Conservation (phyloP, 2,888 invertebrate genomes). For the Trissoscelio sp. region DNA sequence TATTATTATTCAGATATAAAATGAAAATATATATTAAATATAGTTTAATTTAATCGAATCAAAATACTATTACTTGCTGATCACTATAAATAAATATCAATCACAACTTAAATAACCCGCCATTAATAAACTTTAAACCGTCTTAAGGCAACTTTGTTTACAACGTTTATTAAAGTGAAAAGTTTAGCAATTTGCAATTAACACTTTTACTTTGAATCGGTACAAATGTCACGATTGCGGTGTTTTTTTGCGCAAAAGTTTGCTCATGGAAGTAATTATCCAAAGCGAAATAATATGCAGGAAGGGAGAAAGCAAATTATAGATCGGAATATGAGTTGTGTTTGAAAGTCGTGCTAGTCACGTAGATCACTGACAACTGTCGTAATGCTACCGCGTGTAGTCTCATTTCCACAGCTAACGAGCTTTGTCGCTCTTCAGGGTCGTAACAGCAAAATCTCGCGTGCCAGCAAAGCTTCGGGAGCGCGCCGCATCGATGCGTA, state of each 20-base stretch:
- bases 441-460: slow-evolving; percentile 64
- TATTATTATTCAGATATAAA: too few relatives aligned
- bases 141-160: neutral
- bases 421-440: slow-evolving; percentile 68
- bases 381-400: slow-evolving; percentile 62
- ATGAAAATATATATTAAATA: too few relatives aligned
- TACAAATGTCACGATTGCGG: slow-evolving; percentile 16
- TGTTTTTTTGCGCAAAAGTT: neutral
- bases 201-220: slow-evolving; percentile 2
- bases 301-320: slow-evolving; percentile 29
- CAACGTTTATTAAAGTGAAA: neutral
- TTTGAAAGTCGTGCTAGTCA: slow-evolving; percentile 54
- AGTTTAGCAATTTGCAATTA: slow-evolving; percentile 13
- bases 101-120: too few relatives aligned
- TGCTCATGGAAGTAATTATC: slow-evolving; percentile 17
- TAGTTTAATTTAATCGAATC: too few relatives aligned
- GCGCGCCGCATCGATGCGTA: slow-evolving; percentile 66
- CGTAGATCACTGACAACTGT: slow-evolving; percentile 65
- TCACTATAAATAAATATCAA: too few relatives aligned
- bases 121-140: neutral
- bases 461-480: slow-evolving; percentile 68
- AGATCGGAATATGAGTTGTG: slow-evolving; percentile 46
- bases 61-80: too few relatives aligned
- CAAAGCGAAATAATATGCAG: slow-evolving; percentile 22
- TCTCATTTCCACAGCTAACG: slow-evolving; percentile 69